Conservation (phyloP, 1,140 invertebrate species). For the Camponotus floridanus region DNA sequence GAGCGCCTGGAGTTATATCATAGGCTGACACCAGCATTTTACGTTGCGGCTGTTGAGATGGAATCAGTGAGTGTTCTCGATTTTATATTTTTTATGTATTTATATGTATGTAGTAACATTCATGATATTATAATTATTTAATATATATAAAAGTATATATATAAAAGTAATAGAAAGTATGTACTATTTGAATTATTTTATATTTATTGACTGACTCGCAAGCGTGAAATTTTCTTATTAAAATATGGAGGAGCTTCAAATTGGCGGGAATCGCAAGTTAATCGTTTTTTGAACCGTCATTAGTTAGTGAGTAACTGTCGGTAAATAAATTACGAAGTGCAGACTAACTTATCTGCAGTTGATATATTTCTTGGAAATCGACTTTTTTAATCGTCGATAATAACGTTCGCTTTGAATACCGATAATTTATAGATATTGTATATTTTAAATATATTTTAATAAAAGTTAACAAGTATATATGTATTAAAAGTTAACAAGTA, state of each 20-base stretch:
- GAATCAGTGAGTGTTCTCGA: background rate
- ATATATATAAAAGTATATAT: too few relatives aligned
- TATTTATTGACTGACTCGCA: background rate
- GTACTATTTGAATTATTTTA: background rate
- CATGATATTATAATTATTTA: background rate
- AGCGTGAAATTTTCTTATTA: background rate
- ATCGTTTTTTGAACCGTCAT: background rate
- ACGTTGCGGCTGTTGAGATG: background rate
- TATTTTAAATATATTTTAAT: too few relatives aligned
- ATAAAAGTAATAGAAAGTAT: background rate
- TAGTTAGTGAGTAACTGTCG: background rate
- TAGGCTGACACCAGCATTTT: background rate
- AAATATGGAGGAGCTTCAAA: background rate
- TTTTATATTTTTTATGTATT: background rate
- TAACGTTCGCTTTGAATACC: background rate
- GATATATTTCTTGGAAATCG: background rate
- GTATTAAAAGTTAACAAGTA: too few relatives aligned
- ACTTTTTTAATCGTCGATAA: background rate
- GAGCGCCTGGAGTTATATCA: background rate
- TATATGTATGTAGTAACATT: background rate
- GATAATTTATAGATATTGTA: background rate
- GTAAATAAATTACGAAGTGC: background rate
- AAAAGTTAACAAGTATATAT: too few relatives aligned
- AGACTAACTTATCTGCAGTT: conserved; percentile 3
- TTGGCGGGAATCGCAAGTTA: background rate